Evolutionary conservation across 1,140 invertebrate species (phyloP), one percentile per base, ranked within the genome.

Genomic region (Oedothorax gibbosus): DNA sequence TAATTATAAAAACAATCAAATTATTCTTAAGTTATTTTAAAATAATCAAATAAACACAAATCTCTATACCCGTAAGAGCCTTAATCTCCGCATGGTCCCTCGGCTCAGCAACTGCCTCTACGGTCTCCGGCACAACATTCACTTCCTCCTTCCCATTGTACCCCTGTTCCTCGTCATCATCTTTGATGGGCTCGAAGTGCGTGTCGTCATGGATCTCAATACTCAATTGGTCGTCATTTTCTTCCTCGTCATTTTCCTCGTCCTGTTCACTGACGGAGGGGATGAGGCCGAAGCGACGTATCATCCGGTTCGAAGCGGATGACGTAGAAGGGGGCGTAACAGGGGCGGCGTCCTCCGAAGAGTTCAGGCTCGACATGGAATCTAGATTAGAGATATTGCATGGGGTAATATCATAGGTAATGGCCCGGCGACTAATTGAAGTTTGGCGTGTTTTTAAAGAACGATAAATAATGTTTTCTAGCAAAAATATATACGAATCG

Each of bases 201-300:
- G 81, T 84, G 51, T 84, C 71, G 21, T 75, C 81, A n/a, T 68
- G 81, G 51, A 84, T 84, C 62, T 84, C 81, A 20, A 84, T 84
- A 57, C 51, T 84, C 60, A 84, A 10, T 0, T 65, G 62, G 21
- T 82, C 68, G 15, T 81, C 79, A 14, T 81, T 68, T 54, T 82
- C 79, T 50, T 84, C 81, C 12, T 75, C 81, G 51, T 84, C 75
- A 6, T 75, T 57, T 51, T 84, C 71, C 56, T 84, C 81, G 5
- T 84, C 81, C 66, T 84, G 81, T 49, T 84, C 81, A 14, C 81
- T 84, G 14, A 84, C 81, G 11, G 81, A 84, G 0, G 81, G 81
- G 50, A 84, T 84, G 9, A 84, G 81, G 6, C 81, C 81, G 9
- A 51, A 62, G 14, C 77, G 77, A 9, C 77, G 18, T 10, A 18